Percentiles rank a stretch among this genome's conserved stretches.
Conservation (phyloP, 2,113 vertebrate species). For the Cettia cetti region DNA sequence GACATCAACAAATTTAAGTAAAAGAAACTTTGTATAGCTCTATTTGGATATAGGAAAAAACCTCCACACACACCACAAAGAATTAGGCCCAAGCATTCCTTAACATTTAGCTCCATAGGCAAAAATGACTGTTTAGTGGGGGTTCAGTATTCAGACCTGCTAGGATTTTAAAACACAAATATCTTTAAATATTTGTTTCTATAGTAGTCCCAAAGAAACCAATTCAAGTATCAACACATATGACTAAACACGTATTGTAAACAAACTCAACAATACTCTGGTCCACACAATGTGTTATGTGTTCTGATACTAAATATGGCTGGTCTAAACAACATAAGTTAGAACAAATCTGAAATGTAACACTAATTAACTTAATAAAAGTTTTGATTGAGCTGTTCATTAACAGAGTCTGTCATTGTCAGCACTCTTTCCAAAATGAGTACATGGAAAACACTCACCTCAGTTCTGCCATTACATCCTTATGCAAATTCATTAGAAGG, state of each 20-base stretch:
- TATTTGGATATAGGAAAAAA: no score
- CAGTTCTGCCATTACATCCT: background rate
- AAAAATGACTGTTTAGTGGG: background rate
- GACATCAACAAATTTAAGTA: background rate
- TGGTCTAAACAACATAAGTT: background rate
- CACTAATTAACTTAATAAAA: background rate
- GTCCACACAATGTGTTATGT: background rate
- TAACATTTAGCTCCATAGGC: background rate
- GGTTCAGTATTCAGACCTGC: background rate
- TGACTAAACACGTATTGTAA: accelerated
- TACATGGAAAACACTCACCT: slow-evolving; percentile 45
- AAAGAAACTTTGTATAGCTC: background rate
- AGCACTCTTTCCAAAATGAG: background rate
- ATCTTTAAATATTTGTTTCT: background rate
- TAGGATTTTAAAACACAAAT: background rate
- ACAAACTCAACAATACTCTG: background rate
- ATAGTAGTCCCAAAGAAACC: background rate
- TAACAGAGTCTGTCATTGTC: background rate
- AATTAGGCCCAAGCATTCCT: background rate
- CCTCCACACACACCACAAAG: background rate
- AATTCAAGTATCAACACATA: background rate
- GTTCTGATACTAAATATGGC: background rate
- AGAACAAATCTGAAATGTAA: background rate
- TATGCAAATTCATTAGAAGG: background rate
- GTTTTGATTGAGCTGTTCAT: background rate